phyloP scores from a whole-genome alignment of 2,113 vertebrate genomes.

The Alligator sinensis region DNA sequence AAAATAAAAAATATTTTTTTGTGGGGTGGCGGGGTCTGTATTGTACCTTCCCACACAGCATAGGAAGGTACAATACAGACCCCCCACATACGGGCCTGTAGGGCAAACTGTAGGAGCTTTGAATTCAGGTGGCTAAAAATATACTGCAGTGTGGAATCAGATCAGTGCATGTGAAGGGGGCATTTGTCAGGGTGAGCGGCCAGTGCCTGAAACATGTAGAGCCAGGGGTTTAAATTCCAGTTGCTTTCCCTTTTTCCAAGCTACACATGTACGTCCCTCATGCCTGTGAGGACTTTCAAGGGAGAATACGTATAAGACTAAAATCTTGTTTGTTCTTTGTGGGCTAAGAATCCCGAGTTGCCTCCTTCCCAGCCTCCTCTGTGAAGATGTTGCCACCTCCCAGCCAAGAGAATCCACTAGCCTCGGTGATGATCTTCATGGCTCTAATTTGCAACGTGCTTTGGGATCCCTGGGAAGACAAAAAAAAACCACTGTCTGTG shows the following conservation, averaged over 20 bases:
- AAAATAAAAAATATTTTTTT: neutral
- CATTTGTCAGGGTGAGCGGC: neutral
- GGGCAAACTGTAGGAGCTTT: neutral
- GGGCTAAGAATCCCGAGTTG: neutral
- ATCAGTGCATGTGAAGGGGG: neutral
- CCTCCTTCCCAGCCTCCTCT: neutral
- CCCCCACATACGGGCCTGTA: rapidly evolving
- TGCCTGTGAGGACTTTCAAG: neutral
- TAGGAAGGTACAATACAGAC: neutral
- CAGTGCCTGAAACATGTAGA: neutral
- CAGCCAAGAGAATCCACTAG: neutral
- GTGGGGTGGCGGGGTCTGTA: neutral
- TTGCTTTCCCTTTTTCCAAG: neutral
- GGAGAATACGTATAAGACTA: neutral
- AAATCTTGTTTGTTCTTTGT: neutral
- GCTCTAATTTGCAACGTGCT: neutral
- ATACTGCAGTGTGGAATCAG: neutral
- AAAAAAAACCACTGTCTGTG: neutral
- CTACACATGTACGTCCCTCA: neutral
- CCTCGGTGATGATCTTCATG: neutral
- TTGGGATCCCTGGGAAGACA: neutral
- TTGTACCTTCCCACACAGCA: neutral
- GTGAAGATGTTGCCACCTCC: neutral
- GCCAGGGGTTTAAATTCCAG: neutral
- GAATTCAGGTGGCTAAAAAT: neutral